These are phyloP conservation scores for Actinopyga echinites DNA, from an alignment of 53 echinoderm and acorn worm genomes.

Conservation along the genomic window DNA sequence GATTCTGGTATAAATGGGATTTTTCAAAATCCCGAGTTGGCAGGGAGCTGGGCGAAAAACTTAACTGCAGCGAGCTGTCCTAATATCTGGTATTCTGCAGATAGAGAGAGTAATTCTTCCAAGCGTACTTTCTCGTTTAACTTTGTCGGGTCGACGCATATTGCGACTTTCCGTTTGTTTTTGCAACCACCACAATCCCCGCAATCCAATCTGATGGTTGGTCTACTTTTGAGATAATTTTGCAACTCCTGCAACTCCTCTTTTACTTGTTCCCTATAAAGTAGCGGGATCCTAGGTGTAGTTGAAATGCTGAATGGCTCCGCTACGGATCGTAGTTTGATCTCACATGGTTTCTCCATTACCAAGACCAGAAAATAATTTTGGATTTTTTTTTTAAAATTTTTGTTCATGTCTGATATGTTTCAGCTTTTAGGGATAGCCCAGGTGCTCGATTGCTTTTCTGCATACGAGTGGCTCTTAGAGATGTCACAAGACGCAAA, in stretches of 20 bases:
- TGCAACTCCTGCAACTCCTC: too few relatives aligned
- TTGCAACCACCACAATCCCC: background rate
- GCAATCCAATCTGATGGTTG: background rate
- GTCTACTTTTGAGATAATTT: too few relatives aligned
- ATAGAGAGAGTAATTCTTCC: background rate
- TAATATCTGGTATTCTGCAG: background rate
- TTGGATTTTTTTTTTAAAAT: background rate
- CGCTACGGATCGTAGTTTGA: background rate
- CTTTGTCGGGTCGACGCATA: background rate
- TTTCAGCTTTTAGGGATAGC: background rate
- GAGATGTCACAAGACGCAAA: background rate
- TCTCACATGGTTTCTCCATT: constrained; percentile 5
- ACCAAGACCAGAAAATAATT: background rate
- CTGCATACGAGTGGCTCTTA: background rate
- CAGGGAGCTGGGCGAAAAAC: background rate
- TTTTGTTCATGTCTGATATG: background rate
- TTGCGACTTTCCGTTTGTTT: background rate
- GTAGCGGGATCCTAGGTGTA: too few relatives aligned
- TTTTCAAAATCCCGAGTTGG: background rate
- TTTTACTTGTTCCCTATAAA: too few relatives aligned
- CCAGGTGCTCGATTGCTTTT: background rate
- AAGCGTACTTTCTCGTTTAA: background rate
- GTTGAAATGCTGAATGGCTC: too few relatives aligned
- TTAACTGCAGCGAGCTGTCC: background rate
- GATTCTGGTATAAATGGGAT: background rate